Percentiles rank a stretch among this genome's conserved stretches.
Conservation (phyloP, 2,797 vertebrate genomes). For the Clamator glandarius region DNA sequence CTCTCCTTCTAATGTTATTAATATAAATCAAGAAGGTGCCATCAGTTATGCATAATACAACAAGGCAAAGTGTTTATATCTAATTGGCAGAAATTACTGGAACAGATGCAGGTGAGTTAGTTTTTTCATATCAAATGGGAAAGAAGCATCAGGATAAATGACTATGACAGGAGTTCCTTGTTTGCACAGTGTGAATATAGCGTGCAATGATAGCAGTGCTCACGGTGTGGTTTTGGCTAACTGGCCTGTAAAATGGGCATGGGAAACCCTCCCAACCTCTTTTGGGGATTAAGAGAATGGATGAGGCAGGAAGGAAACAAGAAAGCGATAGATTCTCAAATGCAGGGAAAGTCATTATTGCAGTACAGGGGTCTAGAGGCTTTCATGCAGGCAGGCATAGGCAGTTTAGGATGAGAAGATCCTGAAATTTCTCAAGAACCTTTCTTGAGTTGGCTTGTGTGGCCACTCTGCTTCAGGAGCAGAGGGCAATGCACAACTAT, state of each 20-base stretch:
- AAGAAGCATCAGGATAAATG: not conserved
- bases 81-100: not conserved
- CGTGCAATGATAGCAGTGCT: not conserved
- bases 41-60: not conserved
- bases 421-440: not conserved
- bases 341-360: not conserved
- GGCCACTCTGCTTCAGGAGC: not conserved
- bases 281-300: not conserved
- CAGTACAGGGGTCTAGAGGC: not conserved
- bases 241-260: not conserved
- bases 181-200: not conserved
- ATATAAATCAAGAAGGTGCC: not conserved
- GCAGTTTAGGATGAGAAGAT: not conserved
- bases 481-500: not conserved
- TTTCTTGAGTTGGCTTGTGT: not conserved
- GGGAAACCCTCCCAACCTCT: not conserved
- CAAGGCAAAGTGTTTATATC: not conserved
- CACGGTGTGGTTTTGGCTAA: not conserved
- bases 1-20: not conserved
- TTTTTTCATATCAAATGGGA: fast-evolving
- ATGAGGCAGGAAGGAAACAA: no score
- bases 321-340: not conserved
- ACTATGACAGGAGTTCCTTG: not conserved
- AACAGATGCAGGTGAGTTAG: not conserved
- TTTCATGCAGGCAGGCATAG: not conserved